These are phyloP conservation scores for Oplegnathus fasciatus DNA, from an alignment of 2,113 vertebrate genomes.

Conservation along the genomic window DNA sequence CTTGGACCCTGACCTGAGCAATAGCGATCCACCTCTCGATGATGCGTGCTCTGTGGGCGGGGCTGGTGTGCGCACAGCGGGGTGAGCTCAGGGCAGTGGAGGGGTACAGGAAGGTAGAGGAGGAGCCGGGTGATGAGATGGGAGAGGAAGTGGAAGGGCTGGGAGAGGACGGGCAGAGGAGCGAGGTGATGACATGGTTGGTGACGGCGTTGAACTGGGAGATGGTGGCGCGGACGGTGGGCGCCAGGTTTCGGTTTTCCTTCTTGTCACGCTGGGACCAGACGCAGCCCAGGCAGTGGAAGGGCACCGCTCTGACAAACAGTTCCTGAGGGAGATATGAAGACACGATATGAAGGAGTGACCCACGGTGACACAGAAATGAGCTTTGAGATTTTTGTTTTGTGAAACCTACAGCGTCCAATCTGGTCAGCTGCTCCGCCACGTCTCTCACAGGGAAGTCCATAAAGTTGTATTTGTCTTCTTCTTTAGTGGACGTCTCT, in stretches of 20 bases:
- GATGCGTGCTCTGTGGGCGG: conserved; percentile 80
- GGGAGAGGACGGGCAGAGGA: conserved; percentile 80
- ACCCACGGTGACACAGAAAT: not conserved
- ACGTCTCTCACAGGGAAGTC: conserved; percentile 83
- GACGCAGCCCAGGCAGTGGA: conserved; percentile 91
- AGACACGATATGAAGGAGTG: not conserved
- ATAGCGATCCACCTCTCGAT: conserved; percentile 91
- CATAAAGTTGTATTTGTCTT: conserved; percentile 78
- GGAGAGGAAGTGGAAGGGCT: conserved; percentile 65
- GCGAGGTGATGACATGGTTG: conserved; percentile 88
- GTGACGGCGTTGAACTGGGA: conserved; percentile 91
- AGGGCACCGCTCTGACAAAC: conserved; percentile 85
- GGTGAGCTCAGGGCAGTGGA: conserved; percentile 66
- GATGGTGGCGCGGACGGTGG: conserved; percentile 90
- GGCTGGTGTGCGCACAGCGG: conserved; percentile 56
- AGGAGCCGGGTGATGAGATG: conserved; percentile 49
- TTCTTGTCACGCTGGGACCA: conserved; percentile 94
- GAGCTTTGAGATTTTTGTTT: not conserved
- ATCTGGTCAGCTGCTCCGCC: conserved; percentile 89
- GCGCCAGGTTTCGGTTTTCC: conserved; percentile 82
- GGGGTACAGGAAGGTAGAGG: conserved; percentile 63
- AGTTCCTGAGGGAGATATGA: conserved; percentile 81
- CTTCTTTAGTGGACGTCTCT: not conserved
- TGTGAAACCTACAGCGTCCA: conserved; percentile 86
- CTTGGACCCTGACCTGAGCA: conserved; percentile 84